phyloP scores from a whole-genome alignment of 2,888 invertebrate species.

The Megaustenia siamemsis region DNA sequence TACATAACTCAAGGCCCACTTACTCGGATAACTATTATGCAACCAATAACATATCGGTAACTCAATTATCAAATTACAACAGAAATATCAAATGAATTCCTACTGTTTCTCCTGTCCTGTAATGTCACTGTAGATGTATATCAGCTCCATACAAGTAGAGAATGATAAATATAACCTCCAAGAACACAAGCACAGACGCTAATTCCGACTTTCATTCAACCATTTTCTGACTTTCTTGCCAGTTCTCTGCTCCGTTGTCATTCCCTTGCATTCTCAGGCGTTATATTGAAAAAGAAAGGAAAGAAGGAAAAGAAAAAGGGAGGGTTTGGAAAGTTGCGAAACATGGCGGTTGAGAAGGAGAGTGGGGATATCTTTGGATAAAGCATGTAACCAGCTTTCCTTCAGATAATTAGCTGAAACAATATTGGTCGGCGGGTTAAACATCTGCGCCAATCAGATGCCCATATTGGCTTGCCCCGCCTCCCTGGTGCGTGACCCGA shows the following conservation, averaged over 20 bases:
- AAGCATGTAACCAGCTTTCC: slow-evolving; percentile 25
- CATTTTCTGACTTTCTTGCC: neutral
- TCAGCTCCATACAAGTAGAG: neutral
- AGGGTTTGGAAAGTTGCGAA: neutral
- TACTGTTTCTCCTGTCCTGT: neutral
- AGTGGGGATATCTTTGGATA: neutral
- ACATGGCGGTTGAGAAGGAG: neutral
- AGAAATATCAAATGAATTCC: neutral
- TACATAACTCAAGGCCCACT: no score
- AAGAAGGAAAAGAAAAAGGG: neutral
- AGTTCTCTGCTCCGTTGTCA: neutral
- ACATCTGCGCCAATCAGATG: slow-evolving; percentile 48
- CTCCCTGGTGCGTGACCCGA: slow-evolving; percentile 27
- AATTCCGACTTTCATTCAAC: neutral
- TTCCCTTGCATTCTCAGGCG: neutral
- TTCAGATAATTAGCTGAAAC: slow-evolving; percentile 37
- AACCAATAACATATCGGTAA: neutral
- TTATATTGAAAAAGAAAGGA: neutral
- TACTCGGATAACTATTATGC: no score
- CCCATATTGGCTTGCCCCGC: slow-evolving; percentile 38
- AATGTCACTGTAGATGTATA: no score
- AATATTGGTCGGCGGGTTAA: slow-evolving; percentile 34
- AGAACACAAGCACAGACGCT: neutral
- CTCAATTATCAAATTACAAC: neutral
- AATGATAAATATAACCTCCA: neutral